A percentile compares a stretch with the other conserved stretches of the same genome.
Evolutionary conservation across 2,888 invertebrate genomes (phyloP).

Genomic region (Ptychoptera albimana): DNA sequence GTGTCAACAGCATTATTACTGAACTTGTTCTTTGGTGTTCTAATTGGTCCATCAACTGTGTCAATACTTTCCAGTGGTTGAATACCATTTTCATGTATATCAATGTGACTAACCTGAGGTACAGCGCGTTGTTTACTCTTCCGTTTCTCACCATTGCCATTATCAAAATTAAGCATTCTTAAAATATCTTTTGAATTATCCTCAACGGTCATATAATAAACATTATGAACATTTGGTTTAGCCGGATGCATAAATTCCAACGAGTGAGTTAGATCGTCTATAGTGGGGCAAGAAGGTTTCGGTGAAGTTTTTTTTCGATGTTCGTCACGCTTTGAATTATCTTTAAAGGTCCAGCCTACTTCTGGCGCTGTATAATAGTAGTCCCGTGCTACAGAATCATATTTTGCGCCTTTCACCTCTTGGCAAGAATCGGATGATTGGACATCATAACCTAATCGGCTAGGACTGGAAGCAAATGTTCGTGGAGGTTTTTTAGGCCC

Average conservation of each 20-base stretch:
- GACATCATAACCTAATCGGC: slow-evolving; percentile 1
- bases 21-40: slow-evolving; percentile 7
- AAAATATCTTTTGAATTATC: slow-evolving; percentile 4
- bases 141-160: background rate
- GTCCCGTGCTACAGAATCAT: background rate
- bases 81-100: background rate
- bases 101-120: background rate
- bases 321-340: background rate
- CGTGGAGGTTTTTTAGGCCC: slow-evolving; percentile 26
- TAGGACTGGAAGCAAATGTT: slow-evolving; percentile 12
- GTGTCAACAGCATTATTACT: slow-evolving; percentile 23
- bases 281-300: slow-evolving; percentile 2
- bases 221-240: background rate
- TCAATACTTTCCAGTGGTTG: slow-evolving; percentile 23
- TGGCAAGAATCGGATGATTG: background rate
- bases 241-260: slow-evolving; percentile 10
- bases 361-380: background rate
- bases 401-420: background rate
- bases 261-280: background rate
- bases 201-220: background rate
- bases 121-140: background rate
- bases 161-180: slow-evolving; percentile 8
- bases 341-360: slow-evolving; percentile 1
- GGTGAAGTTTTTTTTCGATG: background rate
- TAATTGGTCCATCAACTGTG: slow-evolving; percentile 20